Evolutionary conservation across 2,888 invertebrate species (phyloP).

Genomic region (Fissipunctia ypsillon): DNA sequence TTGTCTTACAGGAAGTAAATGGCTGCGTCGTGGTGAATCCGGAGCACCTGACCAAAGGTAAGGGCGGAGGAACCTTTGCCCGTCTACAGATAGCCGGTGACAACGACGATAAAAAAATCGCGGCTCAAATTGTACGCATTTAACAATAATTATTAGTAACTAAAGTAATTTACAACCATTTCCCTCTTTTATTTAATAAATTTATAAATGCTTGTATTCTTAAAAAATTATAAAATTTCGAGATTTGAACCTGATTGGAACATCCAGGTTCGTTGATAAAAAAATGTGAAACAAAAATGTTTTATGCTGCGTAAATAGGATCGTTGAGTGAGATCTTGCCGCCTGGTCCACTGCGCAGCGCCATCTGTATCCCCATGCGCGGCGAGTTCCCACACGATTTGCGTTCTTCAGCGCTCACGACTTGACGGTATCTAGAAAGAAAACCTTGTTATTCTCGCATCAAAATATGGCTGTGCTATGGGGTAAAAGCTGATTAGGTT

Average conservation of each 20-base stretch:
- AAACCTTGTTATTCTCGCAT: slow-evolving; percentile 1
- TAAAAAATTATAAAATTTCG: not conserved
- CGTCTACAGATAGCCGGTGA: slow-evolving; percentile 90
- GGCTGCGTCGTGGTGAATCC: slow-evolving; percentile 96
- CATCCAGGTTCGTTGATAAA: not conserved
- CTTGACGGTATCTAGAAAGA: slow-evolving; percentile 80
- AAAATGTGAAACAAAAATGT: not conserved
- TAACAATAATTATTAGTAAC: slow-evolving; percentile 64
- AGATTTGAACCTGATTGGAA: not conserved
- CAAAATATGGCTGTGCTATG: not conserved
- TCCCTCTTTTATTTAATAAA: slow-evolving; percentile 42
- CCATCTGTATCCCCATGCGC: slow-evolving; percentile 84
- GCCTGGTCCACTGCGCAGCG: slow-evolving; percentile 81
- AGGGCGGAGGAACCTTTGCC: slow-evolving; percentile 94
- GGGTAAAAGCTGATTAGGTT: not conserved
- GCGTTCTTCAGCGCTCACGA: slow-evolving; percentile 73
- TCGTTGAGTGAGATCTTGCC: slow-evolving; percentile 77
- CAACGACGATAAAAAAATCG: slow-evolving; percentile 68
- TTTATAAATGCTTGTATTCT: not conserved
- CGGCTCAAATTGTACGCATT: slow-evolving; percentile 86
- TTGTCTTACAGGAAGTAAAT: slow-evolving; percentile 91
- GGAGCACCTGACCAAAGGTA: slow-evolving; percentile 94
- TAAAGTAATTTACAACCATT: slow-evolving; percentile 15
- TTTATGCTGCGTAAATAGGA: slow-evolving; percentile 79
- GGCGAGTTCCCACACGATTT: slow-evolving; percentile 78